Percentiles rank a stretch among this genome's conserved stretches.
These are phyloP conservation scores for Echiichthys vipera DNA, from an alignment of 2,797 vertebrate species.

Conservation along the genomic window DNA sequence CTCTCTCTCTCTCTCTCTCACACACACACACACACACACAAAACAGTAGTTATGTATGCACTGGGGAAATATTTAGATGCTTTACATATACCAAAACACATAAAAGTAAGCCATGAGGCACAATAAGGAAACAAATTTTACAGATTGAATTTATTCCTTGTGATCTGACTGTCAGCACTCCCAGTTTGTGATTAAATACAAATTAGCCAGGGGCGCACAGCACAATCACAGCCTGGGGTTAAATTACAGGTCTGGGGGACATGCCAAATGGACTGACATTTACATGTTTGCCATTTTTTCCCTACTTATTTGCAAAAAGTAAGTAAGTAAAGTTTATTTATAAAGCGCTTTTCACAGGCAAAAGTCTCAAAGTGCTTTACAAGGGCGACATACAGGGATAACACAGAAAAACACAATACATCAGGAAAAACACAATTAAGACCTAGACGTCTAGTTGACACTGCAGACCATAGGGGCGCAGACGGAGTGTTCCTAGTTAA, in stretches of 20 bases:
- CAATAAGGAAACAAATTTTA: neutral
- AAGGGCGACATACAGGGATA: no score
- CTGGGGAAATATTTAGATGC: slow-evolving; percentile 15
- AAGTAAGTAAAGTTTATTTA: no score
- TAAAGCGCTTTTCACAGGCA: no score
- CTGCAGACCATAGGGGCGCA: no score
- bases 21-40: no score
- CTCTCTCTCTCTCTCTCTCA: no score
- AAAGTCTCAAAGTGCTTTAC: no score
- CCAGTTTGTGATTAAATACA: slow-evolving; percentile 34
- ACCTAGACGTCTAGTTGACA: no score
- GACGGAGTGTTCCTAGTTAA: no score
- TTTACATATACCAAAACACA: neutral
- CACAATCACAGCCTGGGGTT: slow-evolving; percentile 10
- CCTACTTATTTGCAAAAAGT: neutral
- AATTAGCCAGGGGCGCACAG: slow-evolving; percentile 21
- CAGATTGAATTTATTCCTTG: neutral
- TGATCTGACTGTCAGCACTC: slow-evolving; percentile 33
- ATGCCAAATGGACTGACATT: slow-evolving; percentile 7
- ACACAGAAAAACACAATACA: no score
- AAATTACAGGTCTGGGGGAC: slow-evolving; percentile 39
- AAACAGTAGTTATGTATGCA: neutral
- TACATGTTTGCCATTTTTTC: slow-evolving; percentile 13
- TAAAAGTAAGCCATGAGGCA: slow-evolving; percentile 13
- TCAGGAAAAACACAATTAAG: no score